phyloP scores from a whole-genome alignment of 2,888 invertebrate species.

The Drosophila mettleri region DNA sequence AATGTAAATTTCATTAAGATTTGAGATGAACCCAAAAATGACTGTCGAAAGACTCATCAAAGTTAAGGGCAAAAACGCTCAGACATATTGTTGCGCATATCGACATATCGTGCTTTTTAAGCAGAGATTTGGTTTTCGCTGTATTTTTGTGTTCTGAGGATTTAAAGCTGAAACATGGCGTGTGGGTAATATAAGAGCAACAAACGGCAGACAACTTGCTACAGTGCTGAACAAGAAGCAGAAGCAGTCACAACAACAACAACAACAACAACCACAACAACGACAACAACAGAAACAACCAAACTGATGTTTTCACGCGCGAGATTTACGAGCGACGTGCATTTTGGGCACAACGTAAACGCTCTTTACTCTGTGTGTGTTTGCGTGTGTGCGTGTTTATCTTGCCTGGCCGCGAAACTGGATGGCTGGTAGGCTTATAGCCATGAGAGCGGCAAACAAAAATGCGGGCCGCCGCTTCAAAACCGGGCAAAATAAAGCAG shows the following conservation, averaged over 20 bases:
- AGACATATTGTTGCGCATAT: constrained; percentile 16
- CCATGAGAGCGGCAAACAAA: constrained; percentile 67
- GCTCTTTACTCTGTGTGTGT: constrained; percentile 49
- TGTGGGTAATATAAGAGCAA: constrained; percentile 4
- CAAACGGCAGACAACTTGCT: constrained; percentile 16
- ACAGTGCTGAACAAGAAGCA: constrained; percentile 5
- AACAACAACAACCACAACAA: constrained; percentile 8
- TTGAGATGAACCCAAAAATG: constrained; percentile 16
- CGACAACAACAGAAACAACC: constrained; percentile 13
- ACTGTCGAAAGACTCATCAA: constrained; percentile 28
- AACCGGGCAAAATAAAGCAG: constrained; percentile 55
- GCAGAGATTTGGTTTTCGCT: constrained; percentile 44
- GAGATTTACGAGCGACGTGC: constrained; percentile 75
- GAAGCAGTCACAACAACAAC: constrained; percentile 2
- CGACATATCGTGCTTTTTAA: constrained; percentile 42
- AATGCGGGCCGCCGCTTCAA: constrained; percentile 70
- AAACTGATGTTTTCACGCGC: constrained; percentile 77
- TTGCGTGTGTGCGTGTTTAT: constrained; percentile 59
- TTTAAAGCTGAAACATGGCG: constrained; percentile 38
- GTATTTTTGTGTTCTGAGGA: constrained; percentile 24
- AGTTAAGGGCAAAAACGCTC: constrained; percentile 2
- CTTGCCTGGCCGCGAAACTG: constrained; percentile 57
- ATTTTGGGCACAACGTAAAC: constrained; percentile 73
- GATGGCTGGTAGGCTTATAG: constrained; percentile 60
- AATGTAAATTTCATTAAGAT: constrained; percentile 6